Conservation (phyloP, 2,113 vertebrate genomes). For the Acanthochromis polyacanthus region DNA sequence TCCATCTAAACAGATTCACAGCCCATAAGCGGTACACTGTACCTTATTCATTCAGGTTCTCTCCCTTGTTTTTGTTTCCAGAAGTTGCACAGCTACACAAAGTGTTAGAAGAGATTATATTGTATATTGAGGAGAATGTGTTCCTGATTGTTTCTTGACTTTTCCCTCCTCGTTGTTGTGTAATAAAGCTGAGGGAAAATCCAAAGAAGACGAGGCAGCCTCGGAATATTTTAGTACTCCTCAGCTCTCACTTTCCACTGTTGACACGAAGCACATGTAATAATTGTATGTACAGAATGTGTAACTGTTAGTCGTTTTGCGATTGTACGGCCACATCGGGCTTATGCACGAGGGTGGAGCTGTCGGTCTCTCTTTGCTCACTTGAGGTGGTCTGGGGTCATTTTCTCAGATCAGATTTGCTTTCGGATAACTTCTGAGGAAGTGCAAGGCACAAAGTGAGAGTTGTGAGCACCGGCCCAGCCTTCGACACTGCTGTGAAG, state of each 20-base stretch:
- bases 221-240: conserved; percentile 34
- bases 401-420: neutral
- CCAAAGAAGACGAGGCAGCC: neutral
- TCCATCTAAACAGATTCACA: conserved; percentile 11
- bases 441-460: conserved; percentile 26
- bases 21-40: conserved; percentile 29
- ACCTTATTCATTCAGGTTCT: conserved; percentile 29
- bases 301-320: conserved; percentile 44
- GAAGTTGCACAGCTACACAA: conserved; percentile 58
- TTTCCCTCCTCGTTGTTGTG: neutral
- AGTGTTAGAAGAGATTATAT: conserved; percentile 49
- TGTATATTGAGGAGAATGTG: conserved; percentile 41
- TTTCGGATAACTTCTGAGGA: neutral
- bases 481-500: conserved; percentile 85
- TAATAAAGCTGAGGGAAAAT: conserved; percentile 1
- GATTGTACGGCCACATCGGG: conserved; percentile 50
- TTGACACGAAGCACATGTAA: conserved; percentile 73
- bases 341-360: conserved; percentile 52
- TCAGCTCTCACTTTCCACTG: conserved; percentile 57
- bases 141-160: conserved; percentile 1
- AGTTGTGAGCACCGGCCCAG: conserved; percentile 44
- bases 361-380: conserved; percentile 28
- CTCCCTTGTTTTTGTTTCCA: conserved; percentile 42
- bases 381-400: conserved; percentile 2
- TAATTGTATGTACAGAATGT: conserved; percentile 65